Base-by-base conservation (phyloP, 64 coral and sea anemone genomes). In the Catalaphyllia jardinei region DNA sequence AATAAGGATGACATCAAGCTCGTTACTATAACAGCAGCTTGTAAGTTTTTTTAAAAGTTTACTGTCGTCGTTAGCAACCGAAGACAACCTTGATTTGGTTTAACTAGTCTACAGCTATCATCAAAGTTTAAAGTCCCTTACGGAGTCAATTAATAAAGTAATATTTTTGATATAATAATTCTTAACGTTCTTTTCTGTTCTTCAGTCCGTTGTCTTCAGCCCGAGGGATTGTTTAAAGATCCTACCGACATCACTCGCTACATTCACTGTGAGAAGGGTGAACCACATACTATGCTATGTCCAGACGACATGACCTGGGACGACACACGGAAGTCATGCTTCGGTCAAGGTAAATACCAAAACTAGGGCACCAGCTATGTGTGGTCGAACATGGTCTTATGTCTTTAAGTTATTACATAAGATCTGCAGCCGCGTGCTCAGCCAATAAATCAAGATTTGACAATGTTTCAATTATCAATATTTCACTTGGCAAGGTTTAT, bases 301-400 rank as follows among this genome's bases (percentile, higher is more conserved):
- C 93, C 90, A 82, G 90, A 93, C 29, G 89, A 92, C 31, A 98
- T 93, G 96, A 95, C 71, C 57, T 98, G 93, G 93, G 88, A 95
- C 75, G 88, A 94, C 14, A 80, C 80, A 8, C 90, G 86, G 4
- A 95, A 89, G n/a, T 95, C 96, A 1, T 98, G 96, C 60, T 87
- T 91, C 73, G 90, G 93, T n/a, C 80, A 95, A 87, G 96, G 96
- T 93, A 25, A 81, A 86, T 76, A 27, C 18, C 60, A 6, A 19
- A 24, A 15, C 0, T 14, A 14, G 24, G 13, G 4, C n/a, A 15
- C 25, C n/a, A 16, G 22, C 22, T 24, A 6, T 25, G 54, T 57
- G 15, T 46, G 4, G 42, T 46, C 42, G 7, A 46, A 46, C 42
- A 46, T 8, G 42, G 5, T 46, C 42, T 46, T 5, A 5, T 5